These are phyloP conservation scores for Aleadryas rufinucha DNA, from an alignment of 2,113 vertebrate genomes.

Conservation along the genomic window DNA sequence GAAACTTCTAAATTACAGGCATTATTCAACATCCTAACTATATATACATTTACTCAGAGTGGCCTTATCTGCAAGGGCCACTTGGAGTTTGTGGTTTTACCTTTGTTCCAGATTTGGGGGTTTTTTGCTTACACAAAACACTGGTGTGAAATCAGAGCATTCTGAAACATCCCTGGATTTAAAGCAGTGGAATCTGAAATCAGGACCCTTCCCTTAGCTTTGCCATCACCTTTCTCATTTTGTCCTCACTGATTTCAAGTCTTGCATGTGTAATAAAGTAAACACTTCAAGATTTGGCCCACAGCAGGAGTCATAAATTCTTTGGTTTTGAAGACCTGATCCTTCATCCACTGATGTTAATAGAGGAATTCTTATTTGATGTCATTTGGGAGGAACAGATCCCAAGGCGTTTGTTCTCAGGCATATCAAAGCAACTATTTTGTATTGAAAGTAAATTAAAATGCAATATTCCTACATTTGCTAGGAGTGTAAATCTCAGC, in stretches of 20 bases:
- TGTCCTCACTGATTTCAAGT: neutral
- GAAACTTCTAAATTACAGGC: neutral
- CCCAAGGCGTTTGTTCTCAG: slow-evolving; percentile 8
- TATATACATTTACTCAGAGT: neutral
- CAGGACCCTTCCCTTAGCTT: neutral
- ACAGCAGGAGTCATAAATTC: slow-evolving; percentile 31
- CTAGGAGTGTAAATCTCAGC: slow-evolving; percentile 33
- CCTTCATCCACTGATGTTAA: neutral
- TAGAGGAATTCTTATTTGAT: neutral
- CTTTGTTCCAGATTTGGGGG: neutral
- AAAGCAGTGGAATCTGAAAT: neutral
- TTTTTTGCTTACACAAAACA: neutral
- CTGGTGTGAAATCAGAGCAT: neutral
- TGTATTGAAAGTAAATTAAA: slow-evolving; percentile 41
- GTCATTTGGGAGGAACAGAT: slow-evolving; percentile 1
- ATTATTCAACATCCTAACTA: neutral
- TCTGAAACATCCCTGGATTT: neutral
- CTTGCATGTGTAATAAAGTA: neutral
- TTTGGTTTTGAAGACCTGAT: neutral
- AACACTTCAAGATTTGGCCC: neutral
- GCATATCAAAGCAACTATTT: slow-evolving; percentile 55
- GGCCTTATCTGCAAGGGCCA: neutral
- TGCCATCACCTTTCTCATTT: neutral
- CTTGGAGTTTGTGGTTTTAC: neutral
- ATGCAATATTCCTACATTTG: neutral